These are phyloP conservation scores for Nasua narica DNA, from an alignment of 2,797 vertebrate species.

Conservation along the genomic window DNA sequence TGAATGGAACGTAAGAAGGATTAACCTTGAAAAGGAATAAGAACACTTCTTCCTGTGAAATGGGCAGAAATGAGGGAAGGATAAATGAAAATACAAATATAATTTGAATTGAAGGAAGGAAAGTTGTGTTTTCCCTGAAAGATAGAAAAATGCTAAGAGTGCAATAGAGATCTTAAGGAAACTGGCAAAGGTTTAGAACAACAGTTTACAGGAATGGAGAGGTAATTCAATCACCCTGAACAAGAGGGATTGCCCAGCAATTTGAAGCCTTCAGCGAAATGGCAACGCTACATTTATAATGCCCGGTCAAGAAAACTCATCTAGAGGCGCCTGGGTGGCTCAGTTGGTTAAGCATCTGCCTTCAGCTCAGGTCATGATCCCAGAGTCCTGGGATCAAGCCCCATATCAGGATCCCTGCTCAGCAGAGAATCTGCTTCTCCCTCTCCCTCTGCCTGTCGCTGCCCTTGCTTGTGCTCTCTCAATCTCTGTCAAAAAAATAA, in stretches of 20 bases:
- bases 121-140: not conserved
- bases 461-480: too few species aligned
- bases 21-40: not conserved
- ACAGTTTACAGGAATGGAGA: not conserved
- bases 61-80: not conserved
- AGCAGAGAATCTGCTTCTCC: too few species aligned
- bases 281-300: not conserved
- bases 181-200: not conserved
- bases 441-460: too few species aligned
- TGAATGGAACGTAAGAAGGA: not conserved
- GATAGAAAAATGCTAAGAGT: not conserved
- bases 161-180: not conserved
- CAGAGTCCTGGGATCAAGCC: too few species aligned
- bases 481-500: too few species aligned
- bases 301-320: not conserved
- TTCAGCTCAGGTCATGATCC: too few species aligned
- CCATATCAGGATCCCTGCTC: too few species aligned
- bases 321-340: not conserved
- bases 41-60: not conserved
- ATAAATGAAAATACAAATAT: not conserved
- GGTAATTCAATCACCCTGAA: not conserved
- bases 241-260: not conserved
- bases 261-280: not conserved
- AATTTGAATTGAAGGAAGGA: not conserved
- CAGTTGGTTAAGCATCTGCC: too few species aligned